A percentile compares a stretch with the other conserved stretches of the same genome.
Conservation (phyloP, 2,797 vertebrate species). For the Danio kyathit region DNA sequence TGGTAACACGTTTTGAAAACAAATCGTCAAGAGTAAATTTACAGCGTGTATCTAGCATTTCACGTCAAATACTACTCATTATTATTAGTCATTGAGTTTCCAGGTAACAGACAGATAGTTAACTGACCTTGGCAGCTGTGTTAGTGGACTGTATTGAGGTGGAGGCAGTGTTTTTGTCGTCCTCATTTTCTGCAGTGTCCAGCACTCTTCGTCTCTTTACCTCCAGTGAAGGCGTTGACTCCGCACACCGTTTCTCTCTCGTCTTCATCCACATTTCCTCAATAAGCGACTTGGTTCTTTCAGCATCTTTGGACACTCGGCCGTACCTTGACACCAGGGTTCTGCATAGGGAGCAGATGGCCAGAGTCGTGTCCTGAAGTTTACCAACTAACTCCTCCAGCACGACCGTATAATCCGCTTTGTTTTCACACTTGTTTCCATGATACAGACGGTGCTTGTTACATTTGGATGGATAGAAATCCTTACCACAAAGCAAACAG, state of each 20-base stretch:
- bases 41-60: too few relatives aligned
- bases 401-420: not conserved
- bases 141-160: not conserved
- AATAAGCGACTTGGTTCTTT: not conserved
- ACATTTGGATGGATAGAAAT: not conserved
- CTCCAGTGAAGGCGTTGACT: not conserved
- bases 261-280: not conserved
- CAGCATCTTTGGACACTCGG: not conserved
- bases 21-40: too few relatives aligned
- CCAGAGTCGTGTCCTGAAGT: not conserved
- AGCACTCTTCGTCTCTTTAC: constrained; percentile 1
- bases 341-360: not conserved
- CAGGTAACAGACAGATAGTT: too few relatives aligned
- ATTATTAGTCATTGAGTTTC: too few relatives aligned
- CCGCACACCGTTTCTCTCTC: not conserved
- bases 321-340: not conserved
- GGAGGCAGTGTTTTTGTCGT: not conserved
- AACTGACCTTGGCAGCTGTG: not conserved
- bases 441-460: not conserved
- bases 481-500: not conserved
- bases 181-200: not conserved
- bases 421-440: not conserved
- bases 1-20: too few relatives aligned
- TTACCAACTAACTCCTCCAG: not conserved
- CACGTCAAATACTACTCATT: too few relatives aligned